Percentiles rank a stretch among this genome's conserved stretches.
Conservation (phyloP, 1,140 invertebrate species). For the Pseudomyrmex cubaensis region DNA sequence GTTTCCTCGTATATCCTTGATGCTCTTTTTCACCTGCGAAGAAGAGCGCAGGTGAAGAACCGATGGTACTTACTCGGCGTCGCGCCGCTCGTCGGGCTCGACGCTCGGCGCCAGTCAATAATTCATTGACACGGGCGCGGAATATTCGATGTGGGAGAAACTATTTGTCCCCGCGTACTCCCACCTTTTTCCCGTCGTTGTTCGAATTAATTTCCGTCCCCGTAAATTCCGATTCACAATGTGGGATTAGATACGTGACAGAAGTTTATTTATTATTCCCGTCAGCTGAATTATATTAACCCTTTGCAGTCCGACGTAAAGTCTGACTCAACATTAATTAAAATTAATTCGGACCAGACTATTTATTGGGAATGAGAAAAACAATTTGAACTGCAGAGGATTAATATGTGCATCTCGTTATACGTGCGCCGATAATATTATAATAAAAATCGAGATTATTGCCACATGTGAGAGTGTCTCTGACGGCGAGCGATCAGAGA, state of each 20-base stretch:
- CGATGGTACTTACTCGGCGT: slow-evolving; percentile 1
- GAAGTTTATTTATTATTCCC: neutral
- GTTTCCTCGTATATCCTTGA: slow-evolving; percentile 89
- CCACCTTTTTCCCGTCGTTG: neutral
- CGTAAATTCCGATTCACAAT: neutral
- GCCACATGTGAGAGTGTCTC: too few relatives aligned
- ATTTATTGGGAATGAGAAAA: too few relatives aligned
- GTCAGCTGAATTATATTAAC: neutral
- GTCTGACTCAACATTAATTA: too few relatives aligned
- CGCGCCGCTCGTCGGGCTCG: neutral
- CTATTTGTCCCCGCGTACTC: slow-evolving; percentile 21
- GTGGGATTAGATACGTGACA: neutral
- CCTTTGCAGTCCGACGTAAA: too few relatives aligned
- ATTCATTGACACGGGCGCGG: slow-evolving; percentile 35
- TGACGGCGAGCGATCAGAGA: too few relatives aligned
- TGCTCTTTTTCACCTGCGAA: slow-evolving; percentile 91
- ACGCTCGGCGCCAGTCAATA: slow-evolving; percentile 14
- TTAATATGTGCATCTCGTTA: too few relatives aligned
- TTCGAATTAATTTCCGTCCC: slow-evolving; percentile 14
- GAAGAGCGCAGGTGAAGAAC: neutral
- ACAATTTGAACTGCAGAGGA: too few relatives aligned
- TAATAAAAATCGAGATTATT: too few relatives aligned
- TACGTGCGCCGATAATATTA: too few relatives aligned
- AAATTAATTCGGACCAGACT: too few relatives aligned
- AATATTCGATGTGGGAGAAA: slow-evolving; percentile 33